Conservation (phyloP, 2,113 vertebrate species). For the Xiphophorus maculatus region DNA sequence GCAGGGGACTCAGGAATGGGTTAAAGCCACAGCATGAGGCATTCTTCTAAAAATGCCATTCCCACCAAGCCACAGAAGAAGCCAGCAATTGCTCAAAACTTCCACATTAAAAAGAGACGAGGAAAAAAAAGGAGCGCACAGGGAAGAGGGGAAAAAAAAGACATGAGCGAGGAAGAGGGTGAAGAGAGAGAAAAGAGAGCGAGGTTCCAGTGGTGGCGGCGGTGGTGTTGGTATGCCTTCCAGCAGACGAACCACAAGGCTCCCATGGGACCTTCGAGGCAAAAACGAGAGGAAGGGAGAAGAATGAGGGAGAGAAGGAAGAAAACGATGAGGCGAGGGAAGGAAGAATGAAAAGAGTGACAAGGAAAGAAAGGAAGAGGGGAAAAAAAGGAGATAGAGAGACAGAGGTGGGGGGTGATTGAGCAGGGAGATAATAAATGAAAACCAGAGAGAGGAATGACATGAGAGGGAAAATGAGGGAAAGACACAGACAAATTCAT, state of each 20-base stretch:
- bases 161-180: conserved; percentile 44
- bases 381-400: conserved; percentile 7
- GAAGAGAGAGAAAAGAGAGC: conserved; percentile 54
- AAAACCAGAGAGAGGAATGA: conserved; percentile 61
- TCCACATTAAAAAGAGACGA: conserved; percentile 82
- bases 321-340: conserved; percentile 20
- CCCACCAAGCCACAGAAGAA: conserved; percentile 81
- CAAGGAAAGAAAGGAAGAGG: conserved; percentile 18
- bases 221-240: conserved; percentile 77
- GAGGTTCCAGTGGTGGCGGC: conserved; percentile 80
- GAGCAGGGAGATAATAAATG: conserved; percentile 58
- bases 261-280: conserved; percentile 72
- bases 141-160: conserved; percentile 22
- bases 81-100: conserved; percentile 84
- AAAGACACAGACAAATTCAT: conserved; percentile 72
- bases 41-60: conserved; percentile 85
- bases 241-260: conserved; percentile 78
- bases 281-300: conserved; percentile 40
- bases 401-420: conserved; percentile 22
- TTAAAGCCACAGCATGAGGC: conserved; percentile 79
- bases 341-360: conserved; percentile 32
- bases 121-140: conserved; percentile 54
- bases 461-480: conserved; percentile 52
- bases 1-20: conserved; percentile 71
- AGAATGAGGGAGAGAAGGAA: conserved; percentile 24